Evolutionary conservation across 1,140 invertebrate genomes (phyloP).

Genomic region (Pseudomyrmex sp.): DNA sequence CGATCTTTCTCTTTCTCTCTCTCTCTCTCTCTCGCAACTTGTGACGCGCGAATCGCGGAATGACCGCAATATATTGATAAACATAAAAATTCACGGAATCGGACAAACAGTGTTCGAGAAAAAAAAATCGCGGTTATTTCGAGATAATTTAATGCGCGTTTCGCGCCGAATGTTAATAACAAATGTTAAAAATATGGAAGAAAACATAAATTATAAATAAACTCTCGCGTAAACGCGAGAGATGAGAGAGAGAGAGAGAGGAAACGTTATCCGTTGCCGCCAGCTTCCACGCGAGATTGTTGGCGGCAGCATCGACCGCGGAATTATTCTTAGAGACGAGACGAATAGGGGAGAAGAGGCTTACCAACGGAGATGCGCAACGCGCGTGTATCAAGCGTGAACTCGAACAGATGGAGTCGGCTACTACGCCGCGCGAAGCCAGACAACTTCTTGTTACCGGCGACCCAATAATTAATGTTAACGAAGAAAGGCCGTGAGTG

Average conservation of each 20-base stretch:
- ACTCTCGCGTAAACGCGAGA: neutral
- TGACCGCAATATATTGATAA: slow-evolving; percentile 35
- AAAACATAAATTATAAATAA: too few species aligned
- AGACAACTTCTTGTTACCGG: slow-evolving; percentile 43
- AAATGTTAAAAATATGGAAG: too few species aligned
- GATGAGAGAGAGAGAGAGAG: neutral
- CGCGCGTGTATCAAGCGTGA: neutral
- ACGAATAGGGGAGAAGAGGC: neutral
- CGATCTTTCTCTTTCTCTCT: slow-evolving; percentile 10
- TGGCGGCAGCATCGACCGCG: slow-evolving; percentile 68
- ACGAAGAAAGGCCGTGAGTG: slow-evolving; percentile 32
- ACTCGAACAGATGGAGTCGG: slow-evolving; percentile 63
- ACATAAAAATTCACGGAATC: neutral
- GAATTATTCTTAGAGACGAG: slow-evolving; percentile 59
- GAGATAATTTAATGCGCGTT: too few species aligned
- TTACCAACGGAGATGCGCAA: slow-evolving; percentile 66
- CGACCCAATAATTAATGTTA: slow-evolving; percentile 62
- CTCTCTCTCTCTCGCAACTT: neutral
- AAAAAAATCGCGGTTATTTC: neutral
- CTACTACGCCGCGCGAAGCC: neutral
- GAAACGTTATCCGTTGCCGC: slow-evolving; percentile 2
- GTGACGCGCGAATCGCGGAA: slow-evolving; percentile 9
- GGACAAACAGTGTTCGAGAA: neutral
- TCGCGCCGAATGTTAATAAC: too few species aligned
- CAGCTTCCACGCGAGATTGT: slow-evolving; percentile 30